Base-by-base conservation (phyloP, 2,888 invertebrate genomes). In the Zaprionus obscuricornis region DNA sequence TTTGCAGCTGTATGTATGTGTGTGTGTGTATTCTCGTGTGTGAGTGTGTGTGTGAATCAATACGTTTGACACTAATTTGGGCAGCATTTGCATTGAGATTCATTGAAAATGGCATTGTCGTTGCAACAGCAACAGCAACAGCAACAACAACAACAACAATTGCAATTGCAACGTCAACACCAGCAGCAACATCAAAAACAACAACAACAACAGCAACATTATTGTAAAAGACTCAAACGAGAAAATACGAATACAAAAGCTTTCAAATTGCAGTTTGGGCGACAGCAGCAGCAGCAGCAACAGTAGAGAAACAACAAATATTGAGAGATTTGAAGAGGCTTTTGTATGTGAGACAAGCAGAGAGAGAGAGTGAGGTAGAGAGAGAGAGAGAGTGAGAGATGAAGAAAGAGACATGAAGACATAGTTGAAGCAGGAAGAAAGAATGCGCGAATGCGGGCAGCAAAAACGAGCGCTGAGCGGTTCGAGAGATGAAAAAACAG, bases 31-130 rank as follows among this genome's bases (percentile, higher is more conserved):
- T 40, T 17, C 16, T 31, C 18, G 27, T 52, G 16, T 49, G n/a
- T 24, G 29, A 33, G 54, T 65, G 17, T 51, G 18, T 20, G 14
- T 45, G 58, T 59, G 62, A 83, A 81, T 84, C 84, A 84, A 81
- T 78, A 84, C 64, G 62, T 76, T 84, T 77, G 85, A 78, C 77
- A 84, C 82, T 78, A 78, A 78, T 78, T 78, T 77, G 64, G 85
- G 64, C 46, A 64, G 64, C 63, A 73, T 77, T 84, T 83, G 75
- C 84, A 79, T 75, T 79, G 83, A 68, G 71, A 64, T 58, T 56
- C 68, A 78, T 66, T 73, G 64, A 72, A 73, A 77, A 64, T 73
- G 68, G 56, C 75, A 68, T 58, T 49, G 72, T 74, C 64, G 63
- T 46, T 51, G 58, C 60, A 67, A 49, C 49, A 56, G 36, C 43